These are phyloP conservation scores for Stichopus chloronotus DNA, from an alignment of 35 echinoderm and acorn worm genomes.

Conservation along the genomic window DNA sequence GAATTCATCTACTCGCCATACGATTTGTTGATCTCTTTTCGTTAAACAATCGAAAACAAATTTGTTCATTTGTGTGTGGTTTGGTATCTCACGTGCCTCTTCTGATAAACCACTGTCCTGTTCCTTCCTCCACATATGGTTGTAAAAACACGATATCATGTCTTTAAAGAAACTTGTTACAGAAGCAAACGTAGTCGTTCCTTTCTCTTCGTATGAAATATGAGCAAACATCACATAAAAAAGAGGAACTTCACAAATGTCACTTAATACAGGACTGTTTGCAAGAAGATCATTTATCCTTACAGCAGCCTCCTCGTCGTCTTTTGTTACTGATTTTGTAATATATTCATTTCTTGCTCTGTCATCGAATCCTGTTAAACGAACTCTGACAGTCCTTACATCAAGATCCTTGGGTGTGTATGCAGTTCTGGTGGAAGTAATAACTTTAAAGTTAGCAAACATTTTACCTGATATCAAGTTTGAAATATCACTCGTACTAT, in stretches of 20 bases:
- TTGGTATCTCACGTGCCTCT: neutral
- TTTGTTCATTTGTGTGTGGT: neutral
- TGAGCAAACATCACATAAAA: constrained; percentile 38
- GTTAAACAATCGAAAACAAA: neutral
- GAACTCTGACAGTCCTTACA: neutral
- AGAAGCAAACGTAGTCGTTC: neutral
- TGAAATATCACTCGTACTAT: neutral
- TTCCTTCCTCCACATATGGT: neutral
- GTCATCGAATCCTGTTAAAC: neutral
- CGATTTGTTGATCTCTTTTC: neutral
- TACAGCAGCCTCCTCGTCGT: neutral
- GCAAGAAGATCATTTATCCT: neutral
- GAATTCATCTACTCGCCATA: neutral
- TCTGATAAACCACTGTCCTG: neutral
- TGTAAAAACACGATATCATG: neutral
- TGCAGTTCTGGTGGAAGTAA: neutral
- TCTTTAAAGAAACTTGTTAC: neutral
- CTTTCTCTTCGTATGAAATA: neutral
- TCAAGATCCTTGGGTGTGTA: neutral
- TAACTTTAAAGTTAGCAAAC: neutral
- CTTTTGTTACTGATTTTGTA: neutral
- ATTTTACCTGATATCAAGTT: neutral
- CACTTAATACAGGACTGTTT: constrained; percentile 5
- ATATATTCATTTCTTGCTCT: neutral
- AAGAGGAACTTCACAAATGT: neutral